phyloP scores from a whole-genome alignment of 2,797 vertebrate species.

The Periparus ater region DNA sequence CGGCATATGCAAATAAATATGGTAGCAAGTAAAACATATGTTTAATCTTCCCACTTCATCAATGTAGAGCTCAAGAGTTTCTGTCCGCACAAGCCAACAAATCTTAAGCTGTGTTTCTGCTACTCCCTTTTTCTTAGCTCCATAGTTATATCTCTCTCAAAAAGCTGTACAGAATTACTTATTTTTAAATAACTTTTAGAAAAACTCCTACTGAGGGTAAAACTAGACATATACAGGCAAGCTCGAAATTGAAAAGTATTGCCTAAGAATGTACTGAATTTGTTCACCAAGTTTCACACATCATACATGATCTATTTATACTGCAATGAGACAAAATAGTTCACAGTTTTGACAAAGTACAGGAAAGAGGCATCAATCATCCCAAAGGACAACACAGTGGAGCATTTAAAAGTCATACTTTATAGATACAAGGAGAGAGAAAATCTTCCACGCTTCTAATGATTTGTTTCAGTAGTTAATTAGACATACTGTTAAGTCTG shows the following conservation, averaged over 20 bases:
- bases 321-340: background rate
- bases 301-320: background rate
- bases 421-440: background rate
- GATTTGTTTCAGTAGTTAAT: background rate
- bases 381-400: background rate
- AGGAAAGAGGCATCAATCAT: background rate
- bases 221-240: background rate
- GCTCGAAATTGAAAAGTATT: background rate
- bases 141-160: background rate
- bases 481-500: background rate
- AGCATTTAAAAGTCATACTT: background rate
- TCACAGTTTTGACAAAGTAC: background rate
- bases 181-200: background rate
- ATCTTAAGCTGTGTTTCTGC: background rate
- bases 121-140: background rate
- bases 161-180: background rate
- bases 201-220: background rate
- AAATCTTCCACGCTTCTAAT: background rate
- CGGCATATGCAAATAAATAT: constrained; percentile 65
- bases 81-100: background rate
- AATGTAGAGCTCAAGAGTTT: constrained; percentile 49
- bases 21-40: constrained; percentile 62
- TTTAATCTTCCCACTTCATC: constrained; percentile 59
- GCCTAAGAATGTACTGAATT: background rate
- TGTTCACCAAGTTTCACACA: background rate